phyloP scores from a whole-genome alignment of 2,113 vertebrate species.

The Rostratula benghalensis region DNA sequence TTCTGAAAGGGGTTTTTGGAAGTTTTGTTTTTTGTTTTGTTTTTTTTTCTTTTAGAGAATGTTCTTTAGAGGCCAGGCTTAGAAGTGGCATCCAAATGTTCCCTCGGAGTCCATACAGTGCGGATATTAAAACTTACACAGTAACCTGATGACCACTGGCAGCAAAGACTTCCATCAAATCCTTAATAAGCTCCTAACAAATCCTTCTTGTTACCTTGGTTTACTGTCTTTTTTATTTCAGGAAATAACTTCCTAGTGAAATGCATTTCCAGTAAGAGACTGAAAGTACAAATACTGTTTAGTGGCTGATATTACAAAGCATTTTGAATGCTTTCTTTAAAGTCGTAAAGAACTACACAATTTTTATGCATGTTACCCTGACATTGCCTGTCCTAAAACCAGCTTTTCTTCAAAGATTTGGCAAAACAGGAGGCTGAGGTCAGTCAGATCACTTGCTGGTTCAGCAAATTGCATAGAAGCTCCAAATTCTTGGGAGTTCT shows the following conservation, averaged over 20 bases:
- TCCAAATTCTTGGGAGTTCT: constrained; percentile 57
- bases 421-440: not conserved
- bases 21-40: too few relatives aligned
- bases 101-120: not conserved
- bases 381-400: not conserved
- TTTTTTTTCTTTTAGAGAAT: not conserved
- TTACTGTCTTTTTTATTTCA: not conserved
- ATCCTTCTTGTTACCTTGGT: not conserved
- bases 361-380: not conserved
- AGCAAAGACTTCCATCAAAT: not conserved
- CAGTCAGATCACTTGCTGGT: constrained; percentile 31
- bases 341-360: not conserved
- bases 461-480: constrained; percentile 54
- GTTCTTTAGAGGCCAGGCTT: not conserved
- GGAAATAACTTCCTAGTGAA: not conserved
- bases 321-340: constrained; percentile 8
- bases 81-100: not conserved
- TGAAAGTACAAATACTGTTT: not conserved
- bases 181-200: not conserved
- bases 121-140: not conserved
- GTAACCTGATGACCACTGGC: not conserved
- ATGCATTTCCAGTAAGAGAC: not conserved
- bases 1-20: not conserved
- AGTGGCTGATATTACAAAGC: not conserved
- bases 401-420: constrained; percentile 32